Conservation (phyloP, 2,113 vertebrate genomes). For the Okapia johnstoni region DNA sequence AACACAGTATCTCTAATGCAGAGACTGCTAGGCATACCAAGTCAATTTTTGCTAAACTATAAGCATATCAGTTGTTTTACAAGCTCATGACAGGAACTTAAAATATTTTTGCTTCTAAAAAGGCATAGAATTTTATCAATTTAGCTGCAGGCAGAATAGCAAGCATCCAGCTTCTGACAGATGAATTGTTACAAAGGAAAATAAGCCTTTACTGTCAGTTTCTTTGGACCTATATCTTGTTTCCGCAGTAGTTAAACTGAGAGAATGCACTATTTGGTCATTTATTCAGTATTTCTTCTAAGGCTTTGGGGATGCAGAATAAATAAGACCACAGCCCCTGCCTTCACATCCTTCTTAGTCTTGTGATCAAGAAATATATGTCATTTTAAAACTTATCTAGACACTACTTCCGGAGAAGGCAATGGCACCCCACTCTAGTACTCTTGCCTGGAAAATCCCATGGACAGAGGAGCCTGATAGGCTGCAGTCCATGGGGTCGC, state of each 20-base stretch:
- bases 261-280: background rate
- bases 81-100: conserved; percentile 22
- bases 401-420: background rate
- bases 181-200: conserved; percentile 11
- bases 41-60: background rate
- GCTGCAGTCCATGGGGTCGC: too few species aligned
- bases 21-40: background rate
- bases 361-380: background rate
- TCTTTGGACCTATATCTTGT: background rate
- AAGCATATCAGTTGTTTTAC: background rate
- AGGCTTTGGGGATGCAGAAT: background rate
- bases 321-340: background rate
- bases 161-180: background rate
- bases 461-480: too few species aligned
- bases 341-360: background rate
- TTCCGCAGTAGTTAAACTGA: background rate
- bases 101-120: conserved; percentile 40
- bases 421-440: too few species aligned
- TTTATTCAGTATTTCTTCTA: background rate
- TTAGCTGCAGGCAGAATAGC: background rate
- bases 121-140: background rate
- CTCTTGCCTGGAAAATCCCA: too few species aligned
- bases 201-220: background rate
- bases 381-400: background rate
- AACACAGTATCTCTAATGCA: background rate